phyloP scores from a whole-genome alignment of 1,140 invertebrate genomes.

The Drosophila sechellia region DNA sequence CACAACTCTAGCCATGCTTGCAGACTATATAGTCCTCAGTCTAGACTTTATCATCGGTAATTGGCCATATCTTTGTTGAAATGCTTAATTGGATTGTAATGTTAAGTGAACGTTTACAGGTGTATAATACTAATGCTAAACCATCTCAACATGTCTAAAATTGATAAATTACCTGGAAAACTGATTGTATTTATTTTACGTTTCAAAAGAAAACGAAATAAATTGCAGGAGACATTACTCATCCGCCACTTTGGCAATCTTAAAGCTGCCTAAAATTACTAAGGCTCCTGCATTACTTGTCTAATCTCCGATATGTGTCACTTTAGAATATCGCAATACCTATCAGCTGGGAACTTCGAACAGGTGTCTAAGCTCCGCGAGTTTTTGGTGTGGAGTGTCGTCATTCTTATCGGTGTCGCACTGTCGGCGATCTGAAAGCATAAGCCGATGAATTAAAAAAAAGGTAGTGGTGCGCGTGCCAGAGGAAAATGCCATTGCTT shows the following conservation, averaged over 20 bases:
- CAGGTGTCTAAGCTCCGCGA: conserved; percentile 26
- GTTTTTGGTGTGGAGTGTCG: conserved; percentile 1
- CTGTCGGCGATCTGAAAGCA: conserved; percentile 11
- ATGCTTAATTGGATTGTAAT: not conserved
- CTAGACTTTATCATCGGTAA: conserved; percentile 2
- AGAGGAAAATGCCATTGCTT: conserved; percentile 47
- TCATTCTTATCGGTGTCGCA: conserved; percentile 39
- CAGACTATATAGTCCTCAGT: not conserved
- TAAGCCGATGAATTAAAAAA: conserved; percentile 3
- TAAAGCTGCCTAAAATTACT: not conserved
- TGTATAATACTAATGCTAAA: not conserved
- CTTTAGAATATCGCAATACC: conserved; percentile 8
- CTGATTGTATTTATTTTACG: no score
- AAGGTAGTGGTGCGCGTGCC: conserved; percentile 36
- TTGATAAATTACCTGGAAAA: no score
- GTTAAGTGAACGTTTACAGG: not conserved
- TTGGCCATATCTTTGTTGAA: not conserved
- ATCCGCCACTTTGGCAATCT: not conserved
- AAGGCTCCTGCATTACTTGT: not conserved
- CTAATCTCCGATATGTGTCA: not conserved
- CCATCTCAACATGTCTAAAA: no score
- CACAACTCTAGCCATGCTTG: not conserved
- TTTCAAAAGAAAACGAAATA: no score
- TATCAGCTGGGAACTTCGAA: conserved; percentile 1
- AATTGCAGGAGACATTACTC: no score